These are phyloP conservation scores for Philonicus albiceps DNA, from an alignment of 2,888 invertebrate genomes.

Conservation along the genomic window DNA sequence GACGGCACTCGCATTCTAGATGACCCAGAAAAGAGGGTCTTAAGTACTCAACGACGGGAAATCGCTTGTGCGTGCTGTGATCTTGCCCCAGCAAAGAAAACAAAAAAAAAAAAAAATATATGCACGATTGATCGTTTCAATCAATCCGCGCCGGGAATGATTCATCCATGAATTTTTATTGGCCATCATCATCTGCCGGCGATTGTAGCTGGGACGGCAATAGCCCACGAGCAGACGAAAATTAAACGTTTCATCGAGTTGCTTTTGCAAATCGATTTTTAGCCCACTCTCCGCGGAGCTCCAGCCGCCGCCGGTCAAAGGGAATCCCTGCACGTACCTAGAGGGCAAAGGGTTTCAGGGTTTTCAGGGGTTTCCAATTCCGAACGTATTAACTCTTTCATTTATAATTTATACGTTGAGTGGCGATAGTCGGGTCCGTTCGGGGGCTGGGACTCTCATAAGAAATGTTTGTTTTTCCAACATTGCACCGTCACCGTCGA, in stretches of 20 bases:
- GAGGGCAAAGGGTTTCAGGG: not conserved
- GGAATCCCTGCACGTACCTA: not conserved
- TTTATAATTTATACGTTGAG: constrained; percentile 22
- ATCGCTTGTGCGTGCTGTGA: not conserved
- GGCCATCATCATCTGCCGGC: not conserved
- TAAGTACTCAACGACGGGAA: not conserved
- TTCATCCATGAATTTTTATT: constrained; percentile 30
- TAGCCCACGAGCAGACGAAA: not conserved
- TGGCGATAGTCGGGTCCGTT: not conserved
- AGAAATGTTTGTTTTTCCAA: constrained; percentile 22
- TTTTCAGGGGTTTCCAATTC: not conserved
- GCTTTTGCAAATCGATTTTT: constrained; percentile 7
- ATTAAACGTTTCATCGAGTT: not conserved
- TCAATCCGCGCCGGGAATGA: constrained; percentile 9
- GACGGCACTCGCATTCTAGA: not conserved
- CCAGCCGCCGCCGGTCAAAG: not conserved
- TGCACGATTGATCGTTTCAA: not conserved
- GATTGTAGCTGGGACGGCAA: not conserved
- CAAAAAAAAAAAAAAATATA: not conserved
- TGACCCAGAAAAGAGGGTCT: not conserved
- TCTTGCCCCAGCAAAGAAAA: not conserved
- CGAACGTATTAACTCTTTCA: constrained; percentile 11
- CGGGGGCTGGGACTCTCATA: not conserved
- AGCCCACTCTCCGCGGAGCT: not conserved
- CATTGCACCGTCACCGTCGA: not conserved